Conservation (phyloP, 2,113 vertebrate genomes). For the Stegostoma tigrinum region DNA sequence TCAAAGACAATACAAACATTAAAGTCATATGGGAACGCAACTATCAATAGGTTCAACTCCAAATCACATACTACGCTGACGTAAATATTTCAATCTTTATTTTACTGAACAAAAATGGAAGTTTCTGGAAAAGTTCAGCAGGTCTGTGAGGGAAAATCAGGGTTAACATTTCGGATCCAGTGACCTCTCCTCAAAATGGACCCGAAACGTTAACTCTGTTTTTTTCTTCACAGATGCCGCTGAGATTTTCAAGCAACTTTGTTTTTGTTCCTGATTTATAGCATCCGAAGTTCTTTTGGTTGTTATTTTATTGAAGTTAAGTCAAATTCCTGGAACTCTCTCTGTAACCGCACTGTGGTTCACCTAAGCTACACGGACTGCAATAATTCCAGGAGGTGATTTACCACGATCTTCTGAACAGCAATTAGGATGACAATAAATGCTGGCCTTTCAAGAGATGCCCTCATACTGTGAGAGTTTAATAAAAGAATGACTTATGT, state of each 20-base stretch:
- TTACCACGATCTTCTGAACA: background rate
- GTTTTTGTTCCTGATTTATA: too few relatives aligned
- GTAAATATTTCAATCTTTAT: background rate
- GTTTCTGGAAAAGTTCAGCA: too few relatives aligned
- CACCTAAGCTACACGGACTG: background rate
- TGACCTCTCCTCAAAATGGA: too few relatives aligned
- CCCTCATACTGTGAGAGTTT: background rate
- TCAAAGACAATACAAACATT: background rate
- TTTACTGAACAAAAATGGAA: background rate
- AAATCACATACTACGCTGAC: background rate
- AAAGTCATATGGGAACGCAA: background rate
- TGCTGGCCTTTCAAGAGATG: background rate
- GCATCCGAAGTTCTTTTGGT: too few relatives aligned
- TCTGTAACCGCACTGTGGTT: background rate
- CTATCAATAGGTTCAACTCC: background rate
- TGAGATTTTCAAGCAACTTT: too few relatives aligned
- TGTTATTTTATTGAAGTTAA: background rate
- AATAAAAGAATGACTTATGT: background rate
- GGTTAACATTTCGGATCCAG: too few relatives aligned
- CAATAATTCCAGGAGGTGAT: background rate
- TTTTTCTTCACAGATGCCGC: too few relatives aligned
- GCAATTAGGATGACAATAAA: background rate
- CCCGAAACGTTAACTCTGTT: too few relatives aligned
- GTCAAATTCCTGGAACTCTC: background rate
- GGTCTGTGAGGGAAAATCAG: too few relatives aligned